Base-by-base conservation (phyloP, 1,140 invertebrate genomes). In the Lepidostoma basale region DNA sequence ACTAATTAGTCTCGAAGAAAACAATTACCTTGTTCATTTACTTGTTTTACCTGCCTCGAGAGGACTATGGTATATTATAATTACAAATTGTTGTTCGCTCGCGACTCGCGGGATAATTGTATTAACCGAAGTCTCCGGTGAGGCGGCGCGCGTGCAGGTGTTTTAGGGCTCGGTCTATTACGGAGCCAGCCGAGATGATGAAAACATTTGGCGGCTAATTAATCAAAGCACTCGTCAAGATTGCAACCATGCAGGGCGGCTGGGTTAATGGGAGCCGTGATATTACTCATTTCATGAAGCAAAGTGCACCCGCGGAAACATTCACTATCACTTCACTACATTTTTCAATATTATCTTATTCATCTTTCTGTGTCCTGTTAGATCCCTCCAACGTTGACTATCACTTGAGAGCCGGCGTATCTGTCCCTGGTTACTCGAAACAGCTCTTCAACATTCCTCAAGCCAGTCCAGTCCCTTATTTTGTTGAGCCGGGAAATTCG, bases 1-100 rank as follows among this genome's bases (percentile, higher is more conserved):
- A 68, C 62, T 72, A 68, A 72, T 72, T 72, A 72, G 63, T 68
- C 66, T 68, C 70, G 44, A 72, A 72, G 66, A 72, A 72, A 72
- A 72, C 70, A 72, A 72, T 72, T 72, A 72, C 45, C 66, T 49
- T 54, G 66, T 72, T 72, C 67, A 59, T 72, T 72, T 72, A 68
- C 62, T 67, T 66, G 67, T 62, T 72, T 68, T 58, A 68, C 66
- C 66, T 72, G 62, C 64, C 63, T 36, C 49, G 36, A 63, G 62
- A 60, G 59, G 54, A 62, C 40, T n/a, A n/a, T 44, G 54, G 68
- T 68, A 42, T 64, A 66, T 72, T 62, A 66, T 68, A 72, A 72
- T 72, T 72, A 68, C 68, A 72, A 72, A 72, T 68, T 72, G 70
- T 68, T 72, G 67, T 68, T 72, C 62, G 65, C 70, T 40, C 30